Evolutionary conservation across 1,140 invertebrate genomes (phyloP).

Genomic region (Scaptodrosophila lebanonensis): DNA sequence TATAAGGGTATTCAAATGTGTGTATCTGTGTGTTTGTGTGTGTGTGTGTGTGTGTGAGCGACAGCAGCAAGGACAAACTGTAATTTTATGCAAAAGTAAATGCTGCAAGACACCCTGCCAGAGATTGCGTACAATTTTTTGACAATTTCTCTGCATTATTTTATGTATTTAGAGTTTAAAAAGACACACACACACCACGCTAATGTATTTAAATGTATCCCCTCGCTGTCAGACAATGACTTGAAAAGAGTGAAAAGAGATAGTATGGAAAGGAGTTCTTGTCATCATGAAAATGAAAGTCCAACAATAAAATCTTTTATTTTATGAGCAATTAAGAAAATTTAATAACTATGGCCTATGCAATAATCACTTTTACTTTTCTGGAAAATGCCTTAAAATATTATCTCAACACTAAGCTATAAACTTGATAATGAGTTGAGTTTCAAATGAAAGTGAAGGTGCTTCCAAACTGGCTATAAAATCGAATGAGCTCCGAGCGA

Average conservation of each 20-base stretch:
- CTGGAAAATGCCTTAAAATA: no score
- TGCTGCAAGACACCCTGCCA: constrained; percentile 41
- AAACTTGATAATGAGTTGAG: no score
- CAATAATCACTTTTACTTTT: no score
- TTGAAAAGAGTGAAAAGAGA: constrained; percentile 13
- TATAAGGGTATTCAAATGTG: constrained; percentile 14
- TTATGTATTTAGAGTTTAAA: constrained; percentile 28
- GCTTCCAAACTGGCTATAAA: constrained; percentile 26
- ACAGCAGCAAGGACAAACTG: constrained; percentile 49
- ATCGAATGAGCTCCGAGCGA: background rate
- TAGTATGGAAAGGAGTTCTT: no score
- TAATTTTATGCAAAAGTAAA: constrained; percentile 70
- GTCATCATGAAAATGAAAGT: no score
- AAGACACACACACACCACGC: background rate
- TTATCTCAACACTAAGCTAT: no score
- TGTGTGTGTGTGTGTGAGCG: constrained; percentile 11
- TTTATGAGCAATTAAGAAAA: no score
- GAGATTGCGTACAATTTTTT: constrained; percentile 43
- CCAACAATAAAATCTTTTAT: no score
- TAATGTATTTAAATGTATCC: background rate
- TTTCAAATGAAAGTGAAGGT: no score
- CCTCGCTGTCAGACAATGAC: no score
- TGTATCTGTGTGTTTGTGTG: constrained; percentile 3
- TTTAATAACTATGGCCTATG: no score
- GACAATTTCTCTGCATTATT: constrained; percentile 27